Evolutionary conservation across 1,140 invertebrate genomes (phyloP).

Genomic region (Cardiocondyla obscurior): DNA sequence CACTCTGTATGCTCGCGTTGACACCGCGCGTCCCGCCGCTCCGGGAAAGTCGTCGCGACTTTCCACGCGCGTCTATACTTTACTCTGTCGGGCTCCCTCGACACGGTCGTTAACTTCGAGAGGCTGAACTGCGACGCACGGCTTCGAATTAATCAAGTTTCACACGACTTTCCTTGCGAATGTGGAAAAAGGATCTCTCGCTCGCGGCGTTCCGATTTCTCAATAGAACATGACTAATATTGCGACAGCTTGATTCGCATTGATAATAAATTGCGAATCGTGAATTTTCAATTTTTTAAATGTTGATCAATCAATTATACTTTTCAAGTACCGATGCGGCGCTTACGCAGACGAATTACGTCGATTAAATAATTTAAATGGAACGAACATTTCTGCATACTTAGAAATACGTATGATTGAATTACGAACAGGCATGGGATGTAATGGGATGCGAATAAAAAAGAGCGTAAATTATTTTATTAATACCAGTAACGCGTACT

Average conservation of each 20-base stretch:
- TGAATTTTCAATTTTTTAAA: no score
- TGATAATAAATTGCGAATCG: no score
- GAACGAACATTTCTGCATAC: neutral
- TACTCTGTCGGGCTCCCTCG: neutral
- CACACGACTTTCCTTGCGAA: neutral
- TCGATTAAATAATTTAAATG: no score
- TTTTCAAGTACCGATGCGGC: no score
- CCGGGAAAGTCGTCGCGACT: constrained; percentile 25
- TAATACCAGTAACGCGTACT: neutral
- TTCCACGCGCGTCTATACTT: neutral
- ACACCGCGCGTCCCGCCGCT: neutral
- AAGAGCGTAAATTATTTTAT: neutral
- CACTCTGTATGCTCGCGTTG: neutral
- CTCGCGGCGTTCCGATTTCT: neutral
- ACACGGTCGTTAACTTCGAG: constrained; percentile 9
- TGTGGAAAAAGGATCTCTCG: neutral
- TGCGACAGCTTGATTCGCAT: no score
- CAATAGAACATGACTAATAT: neutral
- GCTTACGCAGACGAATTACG: no score
- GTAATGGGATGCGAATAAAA: neutral
- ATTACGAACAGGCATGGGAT: no score
- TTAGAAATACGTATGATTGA: neutral
- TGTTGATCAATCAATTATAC: no score
- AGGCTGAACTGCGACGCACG: neutral
- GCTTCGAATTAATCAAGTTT: neutral